Base-by-base conservation (phyloP, 2,888 invertebrate species). In the Stenurella melanura region DNA sequence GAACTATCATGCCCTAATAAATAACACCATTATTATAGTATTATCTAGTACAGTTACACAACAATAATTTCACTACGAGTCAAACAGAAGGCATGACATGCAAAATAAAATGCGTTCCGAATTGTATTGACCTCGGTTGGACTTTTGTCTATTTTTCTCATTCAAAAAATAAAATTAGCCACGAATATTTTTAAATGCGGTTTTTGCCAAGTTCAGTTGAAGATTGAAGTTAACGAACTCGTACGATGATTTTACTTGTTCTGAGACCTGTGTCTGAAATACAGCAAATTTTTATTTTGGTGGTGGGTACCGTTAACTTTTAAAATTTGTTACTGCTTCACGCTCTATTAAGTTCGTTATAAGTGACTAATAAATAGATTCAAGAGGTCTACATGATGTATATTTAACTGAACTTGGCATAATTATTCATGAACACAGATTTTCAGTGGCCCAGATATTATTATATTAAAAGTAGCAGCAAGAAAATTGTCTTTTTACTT, bases 181-280 rank as follows among this genome's bases (percentile, higher is more conserved):
- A 42, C 19, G 21, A 18, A 42, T 64, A 64, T 64, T 64, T 64
- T 64, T 64, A 64, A 64, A 64, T 64, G 18, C 19, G 38, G 18
- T 64, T 64, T 64, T 64, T 38, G 64, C 64, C 64, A 64, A 34
- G 61, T 63, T 63, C 61, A 63, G 61, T 34, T 34, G 30, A 63
- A 50, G n/a, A 50, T 50, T 42, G 64, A 18, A 50, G 64, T 64
- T 38, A 64, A 64, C 64, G 64, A 64, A 64, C 64, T 21, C 64
- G 42, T 38, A 50, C 50, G n/a, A 50, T 50, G 50, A 50, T 50
- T 50, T 50, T 50, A 50, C 50, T n/a, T n/a, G 50, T 50, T 50
- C 50, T 50, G 6, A 50, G 12, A 50, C 50, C n/a, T 50, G 50
- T 50, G 50, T 15, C 30, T 34, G 12, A 5, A 50, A 12, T 15